phyloP scores from a whole-genome alignment of 2,113 vertebrate species.

The Suricata suricatta region DNA sequence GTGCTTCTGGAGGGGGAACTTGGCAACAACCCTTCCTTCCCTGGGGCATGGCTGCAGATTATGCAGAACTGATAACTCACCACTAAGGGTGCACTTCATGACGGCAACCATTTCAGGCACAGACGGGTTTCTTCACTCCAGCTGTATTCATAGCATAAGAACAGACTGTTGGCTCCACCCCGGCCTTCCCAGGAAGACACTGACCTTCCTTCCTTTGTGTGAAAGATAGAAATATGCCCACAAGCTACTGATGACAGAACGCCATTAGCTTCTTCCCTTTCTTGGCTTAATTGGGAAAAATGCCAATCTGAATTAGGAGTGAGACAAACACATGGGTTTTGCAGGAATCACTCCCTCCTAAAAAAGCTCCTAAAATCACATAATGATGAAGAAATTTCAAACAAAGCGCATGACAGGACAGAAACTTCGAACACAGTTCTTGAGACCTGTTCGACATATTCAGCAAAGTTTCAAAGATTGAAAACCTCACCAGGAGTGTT shows the following conservation, averaged over 20 bases:
- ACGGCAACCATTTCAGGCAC: background rate
- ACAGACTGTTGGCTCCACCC: background rate
- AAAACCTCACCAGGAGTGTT: background rate
- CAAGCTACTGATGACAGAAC: background rate
- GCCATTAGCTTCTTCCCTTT: background rate
- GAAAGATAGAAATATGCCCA: slow-evolving; percentile 6
- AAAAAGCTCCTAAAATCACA: background rate
- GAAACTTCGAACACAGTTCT: background rate
- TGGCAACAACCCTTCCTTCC: background rate
- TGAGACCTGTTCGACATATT: background rate
- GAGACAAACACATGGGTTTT: background rate
- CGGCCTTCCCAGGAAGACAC: background rate
- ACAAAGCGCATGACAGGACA: background rate
- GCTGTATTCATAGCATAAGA: background rate
- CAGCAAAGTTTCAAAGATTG: background rate
- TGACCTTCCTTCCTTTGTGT: background rate
- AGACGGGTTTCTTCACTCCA: background rate
- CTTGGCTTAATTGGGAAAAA: background rate
- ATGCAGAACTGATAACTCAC: background rate
- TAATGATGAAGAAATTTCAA: background rate
- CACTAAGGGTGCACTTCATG: background rate
- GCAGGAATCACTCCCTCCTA: background rate
- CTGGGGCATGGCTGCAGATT: background rate
- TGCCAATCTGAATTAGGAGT: background rate
- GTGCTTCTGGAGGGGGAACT: slow-evolving; percentile 6